Evolutionary conservation across 2,888 invertebrate species (phyloP).

Genomic region (Andrena minutula): DNA sequence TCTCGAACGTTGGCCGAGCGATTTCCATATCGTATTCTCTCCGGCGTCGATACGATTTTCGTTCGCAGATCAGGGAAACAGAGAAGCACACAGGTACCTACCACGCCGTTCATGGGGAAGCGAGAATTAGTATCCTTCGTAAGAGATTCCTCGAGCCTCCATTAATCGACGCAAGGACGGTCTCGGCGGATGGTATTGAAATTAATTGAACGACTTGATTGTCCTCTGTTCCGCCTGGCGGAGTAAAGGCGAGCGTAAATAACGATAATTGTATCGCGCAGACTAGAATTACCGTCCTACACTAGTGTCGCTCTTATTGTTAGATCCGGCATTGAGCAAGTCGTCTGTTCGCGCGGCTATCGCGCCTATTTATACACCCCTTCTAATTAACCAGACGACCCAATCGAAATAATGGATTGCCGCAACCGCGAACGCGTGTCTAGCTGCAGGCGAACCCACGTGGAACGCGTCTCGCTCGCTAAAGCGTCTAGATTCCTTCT

Average conservation of each 20-base stretch:
- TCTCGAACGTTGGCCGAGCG: background rate
- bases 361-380: slow-evolving; percentile 42
- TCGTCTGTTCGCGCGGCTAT: slow-evolving; percentile 53
- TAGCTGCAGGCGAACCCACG: too few species aligned
- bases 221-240: slow-evolving; percentile 41
- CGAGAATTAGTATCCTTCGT: background rate
- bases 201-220: slow-evolving; percentile 47
- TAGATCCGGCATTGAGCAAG: slow-evolving; percentile 73
- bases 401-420: slow-evolving; percentile 46
- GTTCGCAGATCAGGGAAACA: background rate
- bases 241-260: slow-evolving; percentile 52
- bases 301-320: slow-evolving; percentile 61
- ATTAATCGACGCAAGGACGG: slow-evolving; percentile 25
- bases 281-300: slow-evolving; percentile 69
- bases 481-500: background rate
- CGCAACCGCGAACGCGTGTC: slow-evolving; percentile 7
- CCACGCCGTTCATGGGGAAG: background rate
- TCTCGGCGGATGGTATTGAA: slow-evolving; percentile 32
- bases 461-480: background rate
- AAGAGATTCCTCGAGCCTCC: slow-evolving; percentile 1
- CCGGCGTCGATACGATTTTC: background rate
- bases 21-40: background rate
- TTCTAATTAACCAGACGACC: slow-evolving; percentile 65
- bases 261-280: slow-evolving; percentile 63
- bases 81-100: background rate